Base-by-base conservation (phyloP, 2,113 vertebrate genomes). In the Procavia capensis region DNA sequence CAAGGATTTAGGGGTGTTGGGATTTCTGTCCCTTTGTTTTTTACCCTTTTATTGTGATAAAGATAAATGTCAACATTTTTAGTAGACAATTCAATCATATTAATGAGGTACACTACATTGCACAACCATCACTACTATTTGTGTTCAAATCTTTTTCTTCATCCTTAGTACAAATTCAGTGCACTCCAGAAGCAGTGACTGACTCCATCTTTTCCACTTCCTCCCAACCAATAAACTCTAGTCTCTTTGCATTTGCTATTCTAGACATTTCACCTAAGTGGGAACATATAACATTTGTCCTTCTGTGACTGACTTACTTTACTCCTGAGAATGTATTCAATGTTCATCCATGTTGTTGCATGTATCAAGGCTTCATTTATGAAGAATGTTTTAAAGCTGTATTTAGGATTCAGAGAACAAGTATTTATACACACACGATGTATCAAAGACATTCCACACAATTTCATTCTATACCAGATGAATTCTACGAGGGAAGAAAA, bases 401-500 rank as follows among this genome's bases (percentile, higher is more conserved):
- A 57, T 72, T 92, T 93, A 81, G 91, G 22, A 93, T 43, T 83
- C 88, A 82, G 50, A 93, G 59, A 93, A 86, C 41, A 2, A 82
- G n/a, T 36, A 80, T 14, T 88, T 45, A 87, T 27, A 74, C 1
- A 54, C 14, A 80, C 7, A 41, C 4, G 91, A 75, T 79, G 63
- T 93, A 45, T 57, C 85, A 75, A 61, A 85, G 31, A 83, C 34
- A 13, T 6, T 75, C 83, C 79, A 86, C 25, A 92, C 11, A 75
- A 89, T 66, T 27, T 81, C 72, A 68, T 75, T 84, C 72, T 82
- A 81, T 41, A 74, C 14, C 27, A 85, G 75, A 85, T 84, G 25
- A 63, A 61, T 70, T 41, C 43, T 57, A 79, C 3, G 22, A 91
- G 29, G 2, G 17, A 19, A 94, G 8, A 84, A 86, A 81, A 59